Evolutionary conservation across 1,140 invertebrate genomes (phyloP).

Genomic region (Monochamus saltuarius): DNA sequence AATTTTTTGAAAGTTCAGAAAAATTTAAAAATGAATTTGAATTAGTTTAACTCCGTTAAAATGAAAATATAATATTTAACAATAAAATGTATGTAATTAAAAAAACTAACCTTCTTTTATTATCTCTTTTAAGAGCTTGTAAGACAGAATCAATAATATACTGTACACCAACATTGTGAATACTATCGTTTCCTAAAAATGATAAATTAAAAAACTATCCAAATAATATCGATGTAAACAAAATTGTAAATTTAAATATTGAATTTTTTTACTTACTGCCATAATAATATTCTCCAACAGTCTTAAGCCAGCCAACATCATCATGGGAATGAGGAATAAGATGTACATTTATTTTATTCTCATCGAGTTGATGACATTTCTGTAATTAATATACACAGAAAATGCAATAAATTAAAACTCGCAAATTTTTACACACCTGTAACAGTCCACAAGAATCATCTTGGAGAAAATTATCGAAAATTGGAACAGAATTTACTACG

Average conservation of each 20-base stretch:
- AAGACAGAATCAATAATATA: constrained; percentile 89
- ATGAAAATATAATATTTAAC: too few species aligned
- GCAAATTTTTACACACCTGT: too few species aligned
- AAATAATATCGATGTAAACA: too few species aligned
- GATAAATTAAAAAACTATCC: constrained; percentile 25
- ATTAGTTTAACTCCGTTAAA: too few species aligned
- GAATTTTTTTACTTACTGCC: neutral
- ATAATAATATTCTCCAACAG: constrained; percentile 1
- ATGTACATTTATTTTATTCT: constrained; percentile 5
- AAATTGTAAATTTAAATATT: too few species aligned
- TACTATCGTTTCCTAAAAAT: constrained; percentile 62
- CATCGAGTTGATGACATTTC: neutral
- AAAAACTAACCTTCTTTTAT: constrained; percentile 54
- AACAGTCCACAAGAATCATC: too few species aligned
- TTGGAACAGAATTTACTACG: too few species aligned
- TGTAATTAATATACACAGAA: neutral
- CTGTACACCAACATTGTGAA: constrained; percentile 76
- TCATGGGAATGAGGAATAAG: constrained; percentile 1
- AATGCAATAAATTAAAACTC: too few species aligned
- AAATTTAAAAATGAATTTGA: too few species aligned
- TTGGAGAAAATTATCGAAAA: too few species aligned
- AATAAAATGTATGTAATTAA: too few species aligned
- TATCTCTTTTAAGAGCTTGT: constrained; percentile 71
- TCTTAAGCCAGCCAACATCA: neutral
- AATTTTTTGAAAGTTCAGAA: too few species aligned